Conservation (phyloP, 2,888 invertebrate species). For the Agonopterix alstromeriana region DNA sequence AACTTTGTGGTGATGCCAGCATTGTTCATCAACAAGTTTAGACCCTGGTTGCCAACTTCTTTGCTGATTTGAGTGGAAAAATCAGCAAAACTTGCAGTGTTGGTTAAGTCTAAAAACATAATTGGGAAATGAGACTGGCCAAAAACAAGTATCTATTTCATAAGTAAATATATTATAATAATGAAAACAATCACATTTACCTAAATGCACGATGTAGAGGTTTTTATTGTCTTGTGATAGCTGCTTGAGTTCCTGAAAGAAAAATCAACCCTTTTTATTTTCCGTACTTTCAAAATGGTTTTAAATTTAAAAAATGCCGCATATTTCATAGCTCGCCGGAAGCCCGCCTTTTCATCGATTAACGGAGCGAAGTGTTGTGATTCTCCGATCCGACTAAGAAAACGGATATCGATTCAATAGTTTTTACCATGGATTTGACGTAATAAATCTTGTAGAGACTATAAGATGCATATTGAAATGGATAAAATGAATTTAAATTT, state of each 20-base stretch:
- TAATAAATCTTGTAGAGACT: no score
- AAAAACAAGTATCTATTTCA: no score
- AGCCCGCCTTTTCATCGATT: no score
- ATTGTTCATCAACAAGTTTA: conserved; percentile 93
- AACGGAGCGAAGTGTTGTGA: no score
- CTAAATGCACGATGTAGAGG: conserved; percentile 83
- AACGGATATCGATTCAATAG: no score
- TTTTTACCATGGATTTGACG: no score
- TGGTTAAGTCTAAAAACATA: conserved; percentile 79
- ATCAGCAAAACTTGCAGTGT: conserved; percentile 77
- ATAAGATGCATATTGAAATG: no score
- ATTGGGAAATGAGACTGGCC: background rate
- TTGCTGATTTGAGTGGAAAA: conserved; percentile 76
- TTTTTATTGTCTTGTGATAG: conserved; percentile 78
- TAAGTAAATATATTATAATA: background rate
- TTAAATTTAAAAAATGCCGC: no score
- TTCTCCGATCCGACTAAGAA: no score
- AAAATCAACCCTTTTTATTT: background rate
- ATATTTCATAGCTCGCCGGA: no score
- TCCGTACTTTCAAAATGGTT: no score
- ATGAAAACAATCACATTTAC: conserved; percentile 58
- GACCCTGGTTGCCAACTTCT: conserved; percentile 80
- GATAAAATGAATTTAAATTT: no score
- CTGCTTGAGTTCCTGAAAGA: conserved; percentile 81
- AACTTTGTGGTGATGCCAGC: conserved; percentile 88